phyloP scores from a whole-genome alignment of 2,888 invertebrate genomes.

The Ophraella communa region DNA sequence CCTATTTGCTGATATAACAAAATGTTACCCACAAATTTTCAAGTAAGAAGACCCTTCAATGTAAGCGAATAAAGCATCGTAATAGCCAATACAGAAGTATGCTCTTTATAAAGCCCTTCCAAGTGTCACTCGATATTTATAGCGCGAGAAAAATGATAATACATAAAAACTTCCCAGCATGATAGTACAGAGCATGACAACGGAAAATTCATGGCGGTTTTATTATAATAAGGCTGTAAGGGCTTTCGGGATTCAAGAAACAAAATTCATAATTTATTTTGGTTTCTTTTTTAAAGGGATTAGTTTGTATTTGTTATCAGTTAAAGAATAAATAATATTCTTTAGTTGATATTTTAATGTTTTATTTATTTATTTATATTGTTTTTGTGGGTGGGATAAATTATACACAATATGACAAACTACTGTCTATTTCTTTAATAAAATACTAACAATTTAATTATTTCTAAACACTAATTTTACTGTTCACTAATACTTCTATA shows the following conservation, averaged over 20 bases:
- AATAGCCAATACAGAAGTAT: conserved; percentile 24
- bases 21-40: conserved; percentile 25
- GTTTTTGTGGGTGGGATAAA: no score
- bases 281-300: no score
- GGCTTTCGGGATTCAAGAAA: not conserved
- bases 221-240: not conserved
- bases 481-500: no score
- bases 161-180: conserved; percentile 10
- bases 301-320: no score
- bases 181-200: not conserved
- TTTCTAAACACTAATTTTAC: no score
- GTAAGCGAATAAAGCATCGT: conserved; percentile 9
- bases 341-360: no score
- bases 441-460: no score
- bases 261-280: no score
- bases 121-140: conserved; percentile 23
- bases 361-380: no score
- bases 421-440: no score
- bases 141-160: conserved; percentile 18
- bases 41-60: conserved; percentile 8
- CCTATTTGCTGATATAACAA: conserved; percentile 29
- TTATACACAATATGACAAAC: no score
- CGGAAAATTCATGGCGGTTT: not conserved
- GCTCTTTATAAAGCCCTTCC: conserved; percentile 16
- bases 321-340: no score